These are phyloP conservation scores for Phragmatobia fuliginosa DNA, from an alignment of 2,888 invertebrate species.

Conservation along the genomic window DNA sequence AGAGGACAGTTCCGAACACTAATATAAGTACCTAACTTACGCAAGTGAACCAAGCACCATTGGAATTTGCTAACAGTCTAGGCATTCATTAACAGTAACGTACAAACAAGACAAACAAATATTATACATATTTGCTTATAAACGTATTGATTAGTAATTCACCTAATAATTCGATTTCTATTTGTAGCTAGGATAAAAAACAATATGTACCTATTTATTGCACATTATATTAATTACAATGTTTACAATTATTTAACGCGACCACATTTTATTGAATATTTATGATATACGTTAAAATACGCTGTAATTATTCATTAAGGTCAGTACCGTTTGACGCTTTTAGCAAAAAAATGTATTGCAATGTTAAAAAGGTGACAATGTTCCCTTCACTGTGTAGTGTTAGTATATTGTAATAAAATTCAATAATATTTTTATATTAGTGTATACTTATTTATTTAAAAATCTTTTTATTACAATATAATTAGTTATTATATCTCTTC, in stretches of 20 bases:
- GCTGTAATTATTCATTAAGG: not conserved
- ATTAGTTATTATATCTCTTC: not conserved
- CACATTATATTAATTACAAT: too few species aligned
- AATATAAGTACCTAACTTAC: constrained; percentile 17
- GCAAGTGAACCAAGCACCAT: constrained; percentile 16
- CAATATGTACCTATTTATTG: too few species aligned
- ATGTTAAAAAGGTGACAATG: not conserved
- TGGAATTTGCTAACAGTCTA: constrained; percentile 20
- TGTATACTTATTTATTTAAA: not conserved
- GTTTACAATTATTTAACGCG: not conserved
- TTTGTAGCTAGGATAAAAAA: not conserved
- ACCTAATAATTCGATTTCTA: not conserved
- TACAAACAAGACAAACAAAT: not conserved
- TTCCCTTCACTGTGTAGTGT: not conserved
- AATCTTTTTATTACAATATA: not conserved
- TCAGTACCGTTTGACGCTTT: not conserved
- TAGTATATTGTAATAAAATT: not conserved
- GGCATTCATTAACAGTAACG: not conserved
- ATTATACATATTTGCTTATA: not conserved
- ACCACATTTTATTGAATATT: not conserved
- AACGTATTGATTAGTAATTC: not conserved
- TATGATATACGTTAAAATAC: not conserved
- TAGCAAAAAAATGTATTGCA: not conserved
- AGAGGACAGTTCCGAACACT: constrained; percentile 27
- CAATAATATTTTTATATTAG: not conserved